Evolutionary conservation across 2,888 invertebrate species (phyloP).

Genomic region (Hoplodrina ambigua): DNA sequence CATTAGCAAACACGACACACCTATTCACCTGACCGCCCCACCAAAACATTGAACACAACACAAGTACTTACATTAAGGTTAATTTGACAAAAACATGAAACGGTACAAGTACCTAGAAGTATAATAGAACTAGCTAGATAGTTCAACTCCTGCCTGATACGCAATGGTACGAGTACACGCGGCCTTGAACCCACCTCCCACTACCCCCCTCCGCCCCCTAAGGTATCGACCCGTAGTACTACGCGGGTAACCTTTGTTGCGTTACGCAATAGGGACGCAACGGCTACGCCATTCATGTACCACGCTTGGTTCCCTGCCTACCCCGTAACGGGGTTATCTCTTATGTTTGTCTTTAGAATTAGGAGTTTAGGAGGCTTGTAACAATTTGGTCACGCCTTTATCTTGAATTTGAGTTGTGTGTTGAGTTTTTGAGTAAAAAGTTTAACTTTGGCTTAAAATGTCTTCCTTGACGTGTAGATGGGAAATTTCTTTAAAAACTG

Average conservation of each 20-base stretch:
- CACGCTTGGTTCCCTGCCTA: conserved; percentile 15
- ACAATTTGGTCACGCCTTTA: background rate
- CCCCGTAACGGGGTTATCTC: background rate
- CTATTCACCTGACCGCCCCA: too few relatives aligned
- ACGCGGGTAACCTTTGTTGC: conserved; percentile 54
- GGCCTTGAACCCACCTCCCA: conserved; percentile 67
- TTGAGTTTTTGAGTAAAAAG: too few relatives aligned
- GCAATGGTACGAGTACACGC: conserved; percentile 72
- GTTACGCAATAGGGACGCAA: conserved; percentile 43
- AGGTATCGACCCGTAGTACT: conserved; percentile 72
- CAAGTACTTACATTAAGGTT: background rate
- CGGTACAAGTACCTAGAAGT: conserved; percentile 12
- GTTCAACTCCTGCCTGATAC: conserved; percentile 62
- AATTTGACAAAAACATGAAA: conserved; percentile 30
- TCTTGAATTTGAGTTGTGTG: too few relatives aligned
- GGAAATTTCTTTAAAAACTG: too few relatives aligned
- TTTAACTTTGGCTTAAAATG: too few relatives aligned
- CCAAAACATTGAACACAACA: background rate
- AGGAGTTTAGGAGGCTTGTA: conserved; percentile 17
- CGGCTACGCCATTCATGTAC: conserved; percentile 42
- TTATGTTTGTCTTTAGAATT: conserved; percentile 12
- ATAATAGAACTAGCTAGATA: conserved; percentile 19
- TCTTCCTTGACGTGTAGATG: too few relatives aligned
- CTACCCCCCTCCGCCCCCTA: conserved; percentile 11
- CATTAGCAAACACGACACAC: too few relatives aligned